Conservation (phyloP, 1,140 invertebrate species). For the Zelostemma sp. region DNA sequence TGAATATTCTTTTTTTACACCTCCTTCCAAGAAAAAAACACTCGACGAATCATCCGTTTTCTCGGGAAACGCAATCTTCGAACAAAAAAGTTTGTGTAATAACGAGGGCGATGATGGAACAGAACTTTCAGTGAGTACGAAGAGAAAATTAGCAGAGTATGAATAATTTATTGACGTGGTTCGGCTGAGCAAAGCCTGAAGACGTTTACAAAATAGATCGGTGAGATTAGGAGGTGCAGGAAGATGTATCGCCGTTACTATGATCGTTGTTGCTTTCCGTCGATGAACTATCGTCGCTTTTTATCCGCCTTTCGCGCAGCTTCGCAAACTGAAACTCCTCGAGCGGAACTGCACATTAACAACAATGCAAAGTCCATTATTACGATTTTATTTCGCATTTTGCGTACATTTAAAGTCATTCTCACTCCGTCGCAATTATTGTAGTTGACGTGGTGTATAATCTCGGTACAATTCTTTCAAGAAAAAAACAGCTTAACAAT, state of each 20-base stretch:
- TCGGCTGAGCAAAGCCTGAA: not conserved
- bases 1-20: constrained; percentile 13
- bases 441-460: too few relatives aligned
- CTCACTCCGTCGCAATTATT: too few relatives aligned
- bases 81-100: not conserved
- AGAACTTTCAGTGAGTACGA: not conserved
- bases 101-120: not conserved
- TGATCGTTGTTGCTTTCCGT: constrained; percentile 71
- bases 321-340: constrained; percentile 67
- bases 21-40: too few relatives aligned
- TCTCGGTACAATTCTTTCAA: too few relatives aligned
- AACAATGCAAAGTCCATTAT: constrained; percentile 41
- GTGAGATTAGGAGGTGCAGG: constrained; percentile 70
- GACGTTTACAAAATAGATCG: not conserved
- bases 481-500: too few relatives aligned
- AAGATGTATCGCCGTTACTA: constrained; percentile 68
- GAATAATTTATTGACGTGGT: not conserved
- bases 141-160: not conserved
- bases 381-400: constrained; percentile 14
- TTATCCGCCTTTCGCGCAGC: constrained; percentile 63
- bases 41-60: too few relatives aligned
- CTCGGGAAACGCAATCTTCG: too few relatives aligned
- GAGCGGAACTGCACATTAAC: constrained; percentile 65
- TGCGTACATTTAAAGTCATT: too few relatives aligned
- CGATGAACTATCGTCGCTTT: constrained; percentile 70